Conservation (phyloP, 2,888 invertebrate species). For the Troglohyphantes excavatus region DNA sequence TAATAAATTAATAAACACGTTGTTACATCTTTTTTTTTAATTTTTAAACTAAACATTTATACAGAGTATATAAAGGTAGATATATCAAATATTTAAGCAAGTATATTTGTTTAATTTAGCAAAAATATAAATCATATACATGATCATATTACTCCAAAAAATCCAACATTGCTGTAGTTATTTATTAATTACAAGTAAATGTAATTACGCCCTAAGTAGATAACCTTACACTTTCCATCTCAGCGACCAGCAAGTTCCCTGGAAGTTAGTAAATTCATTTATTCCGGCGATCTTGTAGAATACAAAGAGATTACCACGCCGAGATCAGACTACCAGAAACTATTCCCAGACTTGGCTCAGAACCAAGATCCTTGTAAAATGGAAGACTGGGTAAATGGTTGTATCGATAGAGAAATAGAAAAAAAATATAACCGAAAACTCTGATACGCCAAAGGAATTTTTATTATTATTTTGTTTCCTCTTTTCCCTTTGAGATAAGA, state of each 20-base stretch:
- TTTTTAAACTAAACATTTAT: too few relatives aligned
- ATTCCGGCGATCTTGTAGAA: background rate
- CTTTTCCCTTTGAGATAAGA: background rate
- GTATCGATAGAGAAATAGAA: background rate
- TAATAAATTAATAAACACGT: too few relatives aligned
- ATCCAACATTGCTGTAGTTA: too few relatives aligned
- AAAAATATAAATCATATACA: too few relatives aligned
- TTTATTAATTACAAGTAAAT: too few relatives aligned
- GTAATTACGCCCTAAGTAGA: too few relatives aligned
- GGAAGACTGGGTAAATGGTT: background rate
- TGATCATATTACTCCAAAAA: too few relatives aligned
- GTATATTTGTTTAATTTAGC: too few relatives aligned
- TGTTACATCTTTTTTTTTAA: too few relatives aligned
- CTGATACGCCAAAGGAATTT: conserved; percentile 9
- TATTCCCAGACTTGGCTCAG: background rate
- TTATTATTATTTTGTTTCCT: background rate
- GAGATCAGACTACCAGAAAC: background rate
- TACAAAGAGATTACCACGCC: background rate
- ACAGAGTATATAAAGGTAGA: too few relatives aligned
- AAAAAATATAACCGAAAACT: background rate
- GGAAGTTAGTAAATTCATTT: conserved; percentile 5
- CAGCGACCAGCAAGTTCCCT: background rate
- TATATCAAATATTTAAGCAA: too few relatives aligned
- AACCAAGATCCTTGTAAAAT: background rate
- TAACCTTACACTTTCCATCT: too few relatives aligned